Base-by-base conservation (phyloP, 2,888 invertebrate genomes). In the Buathra laborator region DNA sequence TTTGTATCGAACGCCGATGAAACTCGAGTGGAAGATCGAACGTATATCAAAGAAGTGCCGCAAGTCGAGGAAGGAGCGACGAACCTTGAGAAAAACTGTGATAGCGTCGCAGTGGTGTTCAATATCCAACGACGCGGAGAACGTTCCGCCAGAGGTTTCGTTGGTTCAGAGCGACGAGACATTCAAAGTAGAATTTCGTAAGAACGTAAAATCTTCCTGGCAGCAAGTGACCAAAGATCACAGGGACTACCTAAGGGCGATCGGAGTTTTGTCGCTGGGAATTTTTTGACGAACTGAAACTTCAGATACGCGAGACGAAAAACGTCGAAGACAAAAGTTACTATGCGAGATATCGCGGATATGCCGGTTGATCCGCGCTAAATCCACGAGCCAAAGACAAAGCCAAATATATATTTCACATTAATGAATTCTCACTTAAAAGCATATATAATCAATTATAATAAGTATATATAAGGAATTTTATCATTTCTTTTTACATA, bases 181-280 rank as follows among this genome's bases (percentile, higher is more conserved):
- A 5, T 16, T 56, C 5, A 62, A 62, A 19, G 43, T 43, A 12
- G 51, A 59, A 24, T 7, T 68, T 51, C 19, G 37, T 4, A 53
- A 16, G 12, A 53, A 75, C n/a, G 62, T 43, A 24, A 74, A 19
- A 46, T 46, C 53, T 32, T 59, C 71, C 1, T 82, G 79, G 79
- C 62, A 79, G 32, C 59, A 79, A 67, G 56, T 76, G 7, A 79
- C 85, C 1, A 10, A 67, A 67, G 19, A 53, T 10, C 79, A 80
- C 16, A 74, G 72, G n/a, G 80, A 79, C 9, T 80, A 59, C 10
- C 48, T 83, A 44, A 64, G 56, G 24, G 43, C 51, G 9, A 71
- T 83, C 16, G 83, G 83, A 24, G 81, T 83, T 53, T 48, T 24
- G 24, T 24, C 10, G 48, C 7, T 37, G 0, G 37, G 6, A 37